phyloP scores from a whole-genome alignment of 2,888 invertebrate species.

The Pyralis farinalis region DNA sequence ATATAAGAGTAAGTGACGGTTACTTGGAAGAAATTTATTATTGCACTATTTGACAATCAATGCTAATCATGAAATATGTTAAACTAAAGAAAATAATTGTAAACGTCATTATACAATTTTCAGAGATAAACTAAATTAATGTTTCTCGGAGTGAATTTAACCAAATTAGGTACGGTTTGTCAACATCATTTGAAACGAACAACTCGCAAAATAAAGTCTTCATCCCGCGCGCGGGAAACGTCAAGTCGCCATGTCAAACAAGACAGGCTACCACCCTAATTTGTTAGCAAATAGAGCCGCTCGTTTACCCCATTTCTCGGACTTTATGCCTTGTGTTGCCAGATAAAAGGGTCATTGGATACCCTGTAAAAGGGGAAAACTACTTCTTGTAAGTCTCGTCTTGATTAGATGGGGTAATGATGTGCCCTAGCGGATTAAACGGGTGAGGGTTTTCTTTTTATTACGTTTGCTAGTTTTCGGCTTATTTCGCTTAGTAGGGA shows the following conservation, averaged over 20 bases:
- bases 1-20: too few relatives aligned
- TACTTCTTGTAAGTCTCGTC: slow-evolving; percentile 44
- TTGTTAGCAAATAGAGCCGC: slow-evolving; percentile 25
- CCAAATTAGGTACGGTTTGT: too few relatives aligned
- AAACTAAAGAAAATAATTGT: too few relatives aligned
- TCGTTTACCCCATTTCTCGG: slow-evolving; percentile 37
- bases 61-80: too few relatives aligned
- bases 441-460: slow-evolving; percentile 24
- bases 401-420: slow-evolving; percentile 68
- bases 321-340: slow-evolving; percentile 50
- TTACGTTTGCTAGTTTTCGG: slow-evolving; percentile 9
- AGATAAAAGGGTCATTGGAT: slow-evolving; percentile 60
- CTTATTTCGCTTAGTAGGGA: slow-evolving; percentile 3
- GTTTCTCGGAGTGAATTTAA: too few relatives aligned
- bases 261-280: slow-evolving; percentile 31
- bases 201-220: slow-evolving; percentile 6
- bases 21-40: too few relatives aligned
- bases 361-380: slow-evolving; percentile 37
- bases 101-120: too few relatives aligned
- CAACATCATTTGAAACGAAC: too few relatives aligned
- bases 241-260: slow-evolving; percentile 23
- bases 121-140: too few relatives aligned
- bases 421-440: slow-evolving; percentile 42
- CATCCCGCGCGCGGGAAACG: slow-evolving; percentile 8
- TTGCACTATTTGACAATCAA: too few relatives aligned